Evolutionary conservation across 1,140 invertebrate genomes (phyloP), one percentile per base, ranked within the genome.

Genomic region (Cherax quadricarinatus): DNA sequence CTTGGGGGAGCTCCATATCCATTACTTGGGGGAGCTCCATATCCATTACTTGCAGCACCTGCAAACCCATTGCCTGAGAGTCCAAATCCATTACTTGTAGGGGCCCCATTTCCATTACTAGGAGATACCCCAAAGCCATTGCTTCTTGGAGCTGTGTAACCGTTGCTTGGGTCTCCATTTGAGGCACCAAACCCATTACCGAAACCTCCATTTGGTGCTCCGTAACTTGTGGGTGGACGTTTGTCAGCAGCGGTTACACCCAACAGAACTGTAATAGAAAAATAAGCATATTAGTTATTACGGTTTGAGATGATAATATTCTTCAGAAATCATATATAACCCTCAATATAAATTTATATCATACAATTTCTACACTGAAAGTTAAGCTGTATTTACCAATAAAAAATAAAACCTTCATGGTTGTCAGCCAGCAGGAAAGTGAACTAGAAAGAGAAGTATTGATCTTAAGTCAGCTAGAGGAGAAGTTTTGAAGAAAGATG

Each of bases 171-270:
- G 5, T 51, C 62, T 66, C 62, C 62, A 66, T 66, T 66, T 18
- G 62, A 16, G 12, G 62, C 16, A 3, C 14, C 62, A 21, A 66
- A 66, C 4, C 12, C 62, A 4, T 66, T 66, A 66, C 62, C 21
- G 18, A 66, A 66, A 66, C 62, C 62, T 66, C 62, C 62, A 66
- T 21, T 86, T 14, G 62, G 41, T 4, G 85, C 86, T n/a, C 41
- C 48, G 86, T 87, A 87, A 66, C 70, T 79, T 48, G 18, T 73
- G 18, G 66, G 24, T 21, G 70, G 51, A 9, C 70, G 41, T 14
- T 57, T 88, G 75, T 88, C 86, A 41, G 86, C 86, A n/a, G 75
- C 24, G 12, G 53, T 30, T 30, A 62, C 51, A 12, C 66, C 75
- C 86, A 88, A n/a, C 5, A 88, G 75, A 48, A 75, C 73, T 78